Evolutionary conservation across 2,113 vertebrate species (phyloP).

Genomic region (Phylloscopus trochiloides): DNA sequence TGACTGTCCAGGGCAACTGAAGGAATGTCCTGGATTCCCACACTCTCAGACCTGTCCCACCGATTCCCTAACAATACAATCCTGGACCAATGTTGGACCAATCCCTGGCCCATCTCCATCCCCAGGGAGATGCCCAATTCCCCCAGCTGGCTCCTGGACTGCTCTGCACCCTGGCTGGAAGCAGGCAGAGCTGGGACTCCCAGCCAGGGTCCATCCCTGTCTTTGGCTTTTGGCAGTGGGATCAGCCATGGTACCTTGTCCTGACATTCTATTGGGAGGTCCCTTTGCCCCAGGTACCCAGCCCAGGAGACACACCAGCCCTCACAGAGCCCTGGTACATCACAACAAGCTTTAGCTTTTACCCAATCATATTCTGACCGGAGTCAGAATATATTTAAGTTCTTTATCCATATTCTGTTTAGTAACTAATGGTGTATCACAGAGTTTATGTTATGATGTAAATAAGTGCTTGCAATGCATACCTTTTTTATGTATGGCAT

Average conservation of each 20-base stretch:
- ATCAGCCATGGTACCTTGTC: accelerated
- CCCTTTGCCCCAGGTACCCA: accelerated
- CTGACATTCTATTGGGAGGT: accelerated
- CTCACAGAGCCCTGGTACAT: neutral
- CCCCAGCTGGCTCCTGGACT: neutral
- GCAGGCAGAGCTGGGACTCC: neutral
- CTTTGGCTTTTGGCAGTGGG: neutral
- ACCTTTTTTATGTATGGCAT: neutral
- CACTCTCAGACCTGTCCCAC: neutral
- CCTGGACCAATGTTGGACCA: neutral
- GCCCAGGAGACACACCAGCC: neutral
- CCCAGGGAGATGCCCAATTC: neutral
- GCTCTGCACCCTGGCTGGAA: neutral
- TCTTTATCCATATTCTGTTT: neutral
- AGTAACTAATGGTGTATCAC: neutral
- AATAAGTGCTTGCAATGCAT: neutral
- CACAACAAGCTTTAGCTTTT: neutral
- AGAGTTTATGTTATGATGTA: neutral
- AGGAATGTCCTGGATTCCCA: too few relatives aligned
- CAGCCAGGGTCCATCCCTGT: accelerated
- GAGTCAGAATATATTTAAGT: neutral
- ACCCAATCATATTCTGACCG: neutral
- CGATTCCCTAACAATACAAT: accelerated
- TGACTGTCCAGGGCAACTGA: too few relatives aligned
- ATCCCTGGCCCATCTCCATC: accelerated